These are phyloP conservation scores for Ailurus styani DNA, from an alignment of 2,113 vertebrate genomes.

Conservation along the genomic window DNA sequence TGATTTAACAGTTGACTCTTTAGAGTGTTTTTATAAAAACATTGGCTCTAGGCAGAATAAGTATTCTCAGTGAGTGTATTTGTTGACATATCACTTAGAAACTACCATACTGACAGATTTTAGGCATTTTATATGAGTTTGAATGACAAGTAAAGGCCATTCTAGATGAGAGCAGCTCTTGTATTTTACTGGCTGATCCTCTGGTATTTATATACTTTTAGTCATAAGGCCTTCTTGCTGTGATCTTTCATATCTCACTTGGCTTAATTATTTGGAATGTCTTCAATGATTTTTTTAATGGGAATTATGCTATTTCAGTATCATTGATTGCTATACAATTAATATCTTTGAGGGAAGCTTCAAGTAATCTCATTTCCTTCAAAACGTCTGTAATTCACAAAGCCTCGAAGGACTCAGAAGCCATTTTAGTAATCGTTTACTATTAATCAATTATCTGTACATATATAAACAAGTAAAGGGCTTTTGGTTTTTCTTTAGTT, in stretches of 20 bases:
- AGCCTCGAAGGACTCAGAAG: not conserved
- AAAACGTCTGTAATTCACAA: not conserved
- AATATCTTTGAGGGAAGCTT: slow-evolving; percentile 6
- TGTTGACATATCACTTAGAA: slow-evolving; percentile 70
- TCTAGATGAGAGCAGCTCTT: slow-evolving; percentile 24
- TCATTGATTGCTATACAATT: slow-evolving; percentile 34
- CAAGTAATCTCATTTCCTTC: slow-evolving; percentile 2
- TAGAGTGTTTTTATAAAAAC: slow-evolving; percentile 68
- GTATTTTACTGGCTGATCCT: slow-evolving; percentile 21
- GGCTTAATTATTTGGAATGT: slow-evolving; percentile 39
- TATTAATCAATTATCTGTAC: slow-evolving; percentile 48
- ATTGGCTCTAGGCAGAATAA: slow-evolving; percentile 56
- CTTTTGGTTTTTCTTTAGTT: not conserved
- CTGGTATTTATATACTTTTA: slow-evolving; percentile 34
- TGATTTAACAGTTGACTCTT: slow-evolving; percentile 75
- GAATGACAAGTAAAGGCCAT: slow-evolving; percentile 56
- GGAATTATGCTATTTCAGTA: not conserved
- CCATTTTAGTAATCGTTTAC: slow-evolving; percentile 14
- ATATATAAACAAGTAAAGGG: not conserved
- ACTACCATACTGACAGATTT: slow-evolving; percentile 44
- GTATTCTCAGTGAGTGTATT: slow-evolving; percentile 67
- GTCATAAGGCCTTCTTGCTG: not conserved
- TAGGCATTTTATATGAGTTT: slow-evolving; percentile 56
- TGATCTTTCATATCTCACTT: slow-evolving; percentile 35
- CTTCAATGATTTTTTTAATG: slow-evolving; percentile 29